A percentile compares a stretch with the other conserved stretches of the same genome.
Conservation (phyloP, 2,113 vertebrate genomes). For the Bos taurus region DNA sequence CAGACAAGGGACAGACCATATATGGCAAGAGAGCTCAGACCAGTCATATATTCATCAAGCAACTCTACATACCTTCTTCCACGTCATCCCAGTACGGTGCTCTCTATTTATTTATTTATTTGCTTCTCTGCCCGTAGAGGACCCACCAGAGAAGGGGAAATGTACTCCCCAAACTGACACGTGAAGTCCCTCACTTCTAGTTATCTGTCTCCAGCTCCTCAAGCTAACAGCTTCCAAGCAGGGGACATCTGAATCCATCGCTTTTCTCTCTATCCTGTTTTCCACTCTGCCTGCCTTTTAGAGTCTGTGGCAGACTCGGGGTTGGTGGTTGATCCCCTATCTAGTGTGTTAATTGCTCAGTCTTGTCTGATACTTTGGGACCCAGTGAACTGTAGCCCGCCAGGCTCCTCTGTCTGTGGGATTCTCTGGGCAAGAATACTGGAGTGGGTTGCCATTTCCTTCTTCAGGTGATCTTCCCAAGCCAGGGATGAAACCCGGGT, state of each 20-base stretch:
- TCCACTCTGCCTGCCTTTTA: not conserved
- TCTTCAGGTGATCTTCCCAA: too few relatives aligned
- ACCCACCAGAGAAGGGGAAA: not conserved
- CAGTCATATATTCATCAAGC: fast-evolving
- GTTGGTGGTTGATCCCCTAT: not conserved
- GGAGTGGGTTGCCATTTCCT: too few relatives aligned
- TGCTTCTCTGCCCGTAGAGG: not conserved
- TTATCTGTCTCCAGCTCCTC: fast-evolving
- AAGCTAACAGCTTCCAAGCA: fast-evolving
- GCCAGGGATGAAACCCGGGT: too few relatives aligned
- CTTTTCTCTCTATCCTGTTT: fast-evolving
- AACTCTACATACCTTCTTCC: fast-evolving
- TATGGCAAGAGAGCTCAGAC: fast-evolving
- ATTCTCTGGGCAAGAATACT: too few relatives aligned
- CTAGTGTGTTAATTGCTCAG: too few relatives aligned
- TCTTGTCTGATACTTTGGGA: too few relatives aligned
- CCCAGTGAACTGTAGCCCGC: too few relatives aligned
- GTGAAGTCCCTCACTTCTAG: fast-evolving
- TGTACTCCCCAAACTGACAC: too few relatives aligned
- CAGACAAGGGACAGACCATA: fast-evolving
- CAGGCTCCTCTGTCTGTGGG: too few relatives aligned
- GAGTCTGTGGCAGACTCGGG: fast-evolving
- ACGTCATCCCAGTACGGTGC: too few relatives aligned
- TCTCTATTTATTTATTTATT: not conserved
- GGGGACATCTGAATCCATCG: fast-evolving